Evolutionary conservation across 2,888 invertebrate species (phyloP).

Genomic region (Cantharis rufa): DNA sequence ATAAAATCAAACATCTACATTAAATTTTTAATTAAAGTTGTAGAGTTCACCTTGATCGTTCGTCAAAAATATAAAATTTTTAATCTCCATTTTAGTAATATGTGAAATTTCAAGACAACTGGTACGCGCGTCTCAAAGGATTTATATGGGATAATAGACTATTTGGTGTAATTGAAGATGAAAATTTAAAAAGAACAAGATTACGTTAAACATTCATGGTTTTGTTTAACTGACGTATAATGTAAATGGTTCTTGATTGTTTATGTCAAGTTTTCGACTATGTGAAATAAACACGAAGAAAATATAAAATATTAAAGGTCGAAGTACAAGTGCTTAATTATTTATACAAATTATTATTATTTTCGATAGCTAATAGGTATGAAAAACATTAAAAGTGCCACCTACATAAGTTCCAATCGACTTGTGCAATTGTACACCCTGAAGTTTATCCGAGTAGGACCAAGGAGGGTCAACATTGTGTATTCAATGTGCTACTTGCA

Average conservation of each 20-base stretch:
- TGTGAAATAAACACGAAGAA: neutral
- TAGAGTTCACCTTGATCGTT: no score
- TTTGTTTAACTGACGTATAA: neutral
- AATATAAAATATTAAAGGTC: neutral
- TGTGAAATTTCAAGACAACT: no score
- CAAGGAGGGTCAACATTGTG: conserved; percentile 50
- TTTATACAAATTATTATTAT: neutral
- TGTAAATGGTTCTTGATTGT: neutral
- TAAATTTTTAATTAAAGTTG: no score
- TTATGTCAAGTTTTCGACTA: neutral
- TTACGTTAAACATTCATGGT: neutral
- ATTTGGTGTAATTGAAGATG: neutral
- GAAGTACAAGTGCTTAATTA: neutral
- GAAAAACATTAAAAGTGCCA: neutral
- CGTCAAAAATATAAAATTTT: no score
- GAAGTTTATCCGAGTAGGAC: conserved; percentile 27
- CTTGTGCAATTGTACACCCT: conserved; percentile 32
- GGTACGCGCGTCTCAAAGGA: no score
- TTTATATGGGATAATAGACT: no score
- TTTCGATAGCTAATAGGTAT: neutral
- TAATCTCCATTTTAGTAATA: no score
- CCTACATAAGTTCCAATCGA: conserved; percentile 36
- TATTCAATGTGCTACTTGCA: conserved; percentile 51
- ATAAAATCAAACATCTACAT: no score
- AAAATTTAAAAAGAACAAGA: neutral